Percentiles rank a stretch among this genome's conserved stretches.
phyloP scores from a whole-genome alignment of 2,888 invertebrate genomes.

The Mechanitis messenoides region DNA sequence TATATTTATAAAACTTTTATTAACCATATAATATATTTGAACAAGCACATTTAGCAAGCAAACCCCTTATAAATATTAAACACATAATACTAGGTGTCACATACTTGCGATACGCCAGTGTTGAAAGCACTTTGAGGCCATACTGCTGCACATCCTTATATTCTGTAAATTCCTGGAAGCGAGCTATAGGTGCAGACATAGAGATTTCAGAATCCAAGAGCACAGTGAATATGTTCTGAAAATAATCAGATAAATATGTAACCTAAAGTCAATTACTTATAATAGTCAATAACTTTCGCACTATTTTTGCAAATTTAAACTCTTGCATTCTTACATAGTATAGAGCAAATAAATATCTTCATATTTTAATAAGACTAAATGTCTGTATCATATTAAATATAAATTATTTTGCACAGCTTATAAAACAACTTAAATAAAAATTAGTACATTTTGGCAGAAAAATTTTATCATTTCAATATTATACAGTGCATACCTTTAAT shows the following conservation, averaged over 20 bases:
- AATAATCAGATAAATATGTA: constrained; percentile 23
- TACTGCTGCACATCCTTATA: constrained; percentile 86
- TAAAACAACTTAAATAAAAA: no score
- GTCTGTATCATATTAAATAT: no score
- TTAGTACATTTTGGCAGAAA: no score
- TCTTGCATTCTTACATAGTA: no score
- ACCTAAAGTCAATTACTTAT: no score
- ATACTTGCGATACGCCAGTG: constrained; percentile 60
- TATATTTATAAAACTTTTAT: not conserved
- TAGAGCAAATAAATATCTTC: no score
- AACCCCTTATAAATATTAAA: not conserved
- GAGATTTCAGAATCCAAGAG: constrained; percentile 79
- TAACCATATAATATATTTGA: no score
- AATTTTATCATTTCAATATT: not conserved
- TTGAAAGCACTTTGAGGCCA: constrained; percentile 75
- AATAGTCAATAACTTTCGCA: no score
- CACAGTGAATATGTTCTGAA: constrained; percentile 78
- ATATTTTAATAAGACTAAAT: no score
- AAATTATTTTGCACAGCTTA: no score
- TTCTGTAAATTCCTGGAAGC: constrained; percentile 84
- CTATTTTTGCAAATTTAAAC: no score
- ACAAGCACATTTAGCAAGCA: not conserved
- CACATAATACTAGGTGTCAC: constrained; percentile 23
- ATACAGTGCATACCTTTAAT: constrained; percentile 72
- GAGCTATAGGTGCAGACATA: constrained; percentile 77